phyloP scores from a whole-genome alignment of 2,888 invertebrate genomes.

The Ptychoptera contaminata region DNA sequence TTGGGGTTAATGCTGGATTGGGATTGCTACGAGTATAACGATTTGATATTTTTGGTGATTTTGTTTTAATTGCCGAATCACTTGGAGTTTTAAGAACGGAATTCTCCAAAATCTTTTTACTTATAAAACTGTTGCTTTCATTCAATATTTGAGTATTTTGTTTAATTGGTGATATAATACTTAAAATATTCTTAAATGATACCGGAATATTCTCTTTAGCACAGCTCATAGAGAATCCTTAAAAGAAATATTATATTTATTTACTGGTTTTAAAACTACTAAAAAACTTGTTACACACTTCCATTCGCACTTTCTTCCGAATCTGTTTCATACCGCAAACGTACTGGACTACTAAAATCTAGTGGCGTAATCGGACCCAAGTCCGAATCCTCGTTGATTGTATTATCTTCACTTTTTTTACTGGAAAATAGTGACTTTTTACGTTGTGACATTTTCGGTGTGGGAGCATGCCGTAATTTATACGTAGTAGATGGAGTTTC shows the following conservation, averaged over 20 bases:
- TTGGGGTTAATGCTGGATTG: no score
- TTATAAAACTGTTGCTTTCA: no score
- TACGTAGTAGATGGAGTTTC: slow-evolving; percentile 22
- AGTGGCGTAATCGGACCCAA: slow-evolving; percentile 41
- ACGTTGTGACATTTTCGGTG: slow-evolving; percentile 43
- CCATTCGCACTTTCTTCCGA: no score
- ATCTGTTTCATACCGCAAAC: not conserved
- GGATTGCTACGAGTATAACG: not conserved
- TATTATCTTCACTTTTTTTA: not conserved
- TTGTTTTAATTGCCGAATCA: not conserved
- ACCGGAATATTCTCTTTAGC: not conserved
- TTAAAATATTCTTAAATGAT: no score
- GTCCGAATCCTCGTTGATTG: slow-evolving; percentile 24
- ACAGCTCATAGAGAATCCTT: not conserved
- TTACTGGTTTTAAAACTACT: not conserved
- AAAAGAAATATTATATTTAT: no score
- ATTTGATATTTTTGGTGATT: not conserved
- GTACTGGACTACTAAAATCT: slow-evolving; percentile 34
- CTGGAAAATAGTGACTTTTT: slow-evolving; percentile 42
- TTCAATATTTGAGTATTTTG: no score
- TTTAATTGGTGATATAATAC: no score
- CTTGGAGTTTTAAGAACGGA: not conserved
- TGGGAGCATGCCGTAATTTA: slow-evolving; percentile 21
- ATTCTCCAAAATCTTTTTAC: no score
- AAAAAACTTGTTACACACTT: not conserved